A percentile compares a stretch with the other conserved stretches of the same genome.
Conservation (phyloP, 2,797 vertebrate species). For the Diplodus puntazzo region DNA sequence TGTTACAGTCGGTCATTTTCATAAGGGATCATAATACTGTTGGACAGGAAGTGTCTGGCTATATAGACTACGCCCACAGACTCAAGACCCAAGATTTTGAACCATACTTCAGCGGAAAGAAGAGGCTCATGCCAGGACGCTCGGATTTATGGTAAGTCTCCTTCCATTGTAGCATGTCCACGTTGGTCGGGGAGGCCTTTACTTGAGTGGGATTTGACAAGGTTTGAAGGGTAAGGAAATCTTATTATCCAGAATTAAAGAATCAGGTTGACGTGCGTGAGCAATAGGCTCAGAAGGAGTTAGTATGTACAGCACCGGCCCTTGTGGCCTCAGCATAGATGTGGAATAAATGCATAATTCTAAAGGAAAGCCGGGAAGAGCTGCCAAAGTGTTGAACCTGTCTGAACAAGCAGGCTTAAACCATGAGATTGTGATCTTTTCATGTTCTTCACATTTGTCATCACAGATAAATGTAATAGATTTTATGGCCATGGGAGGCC, state of each 20-base stretch:
- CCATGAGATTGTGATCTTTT: slow-evolving; percentile 14
- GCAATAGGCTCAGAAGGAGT: slow-evolving; percentile 43
- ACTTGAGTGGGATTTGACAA: slow-evolving; percentile 59
- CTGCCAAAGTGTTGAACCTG: slow-evolving; percentile 41
- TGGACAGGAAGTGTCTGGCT: slow-evolving; percentile 92
- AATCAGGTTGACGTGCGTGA: slow-evolving; percentile 52
- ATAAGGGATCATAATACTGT: slow-evolving; percentile 89
- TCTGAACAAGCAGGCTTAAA: slow-evolving; percentile 1
- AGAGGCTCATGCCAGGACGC: slow-evolving; percentile 86
- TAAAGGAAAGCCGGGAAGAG: slow-evolving; percentile 16
- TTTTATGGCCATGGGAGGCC: not conserved
- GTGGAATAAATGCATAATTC: slow-evolving; percentile 38
- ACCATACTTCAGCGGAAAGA: slow-evolving; percentile 89
- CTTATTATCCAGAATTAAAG: slow-evolving; percentile 66
- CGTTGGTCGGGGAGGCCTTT: slow-evolving; percentile 47
- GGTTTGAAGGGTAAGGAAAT: slow-evolving; percentile 70
- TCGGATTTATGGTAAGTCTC: slow-evolving; percentile 90
- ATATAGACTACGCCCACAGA: slow-evolving; percentile 92
- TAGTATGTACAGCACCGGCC: slow-evolving; percentile 17
- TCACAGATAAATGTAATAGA: not conserved
- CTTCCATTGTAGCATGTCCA: slow-evolving; percentile 66
- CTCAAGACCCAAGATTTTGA: slow-evolving; percentile 90
- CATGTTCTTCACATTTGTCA: slow-evolving; percentile 21
- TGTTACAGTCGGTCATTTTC: slow-evolving; percentile 91
- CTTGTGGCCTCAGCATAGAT: slow-evolving; percentile 38